Percentiles rank a stretch among this genome's conserved stretches.
phyloP scores from a whole-genome alignment of 2,797 vertebrate genomes.

The Sciurus carolinensis region DNA sequence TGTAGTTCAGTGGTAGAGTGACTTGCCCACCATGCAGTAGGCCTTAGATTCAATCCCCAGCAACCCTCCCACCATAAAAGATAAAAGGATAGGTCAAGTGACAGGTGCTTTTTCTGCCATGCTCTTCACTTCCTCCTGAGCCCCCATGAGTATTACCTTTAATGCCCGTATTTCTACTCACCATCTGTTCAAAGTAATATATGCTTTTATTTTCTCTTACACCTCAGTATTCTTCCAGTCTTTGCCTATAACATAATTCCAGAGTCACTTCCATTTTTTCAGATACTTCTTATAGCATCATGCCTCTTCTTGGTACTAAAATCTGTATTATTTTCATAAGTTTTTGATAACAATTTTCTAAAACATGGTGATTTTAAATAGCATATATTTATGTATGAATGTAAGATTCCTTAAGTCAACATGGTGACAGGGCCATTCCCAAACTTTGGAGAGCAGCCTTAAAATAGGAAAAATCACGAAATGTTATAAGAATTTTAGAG shows the following conservation, averaged over 20 bases:
- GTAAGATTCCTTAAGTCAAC: too few species aligned
- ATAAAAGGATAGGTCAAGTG: too few species aligned
- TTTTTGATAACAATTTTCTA: not conserved
- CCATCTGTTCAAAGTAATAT: not conserved
- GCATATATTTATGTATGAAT: not conserved
- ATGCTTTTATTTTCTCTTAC: not conserved
- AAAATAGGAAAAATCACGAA: slow-evolving; percentile 44
- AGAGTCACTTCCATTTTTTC: not conserved
- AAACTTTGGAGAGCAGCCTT: not conserved
- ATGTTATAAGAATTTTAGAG: not conserved
- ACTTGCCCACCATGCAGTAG: too few species aligned
- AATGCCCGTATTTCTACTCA: not conserved
- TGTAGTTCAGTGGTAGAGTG: too few species aligned
- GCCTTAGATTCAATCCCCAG: too few species aligned
- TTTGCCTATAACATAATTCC: not conserved
- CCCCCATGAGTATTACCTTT: not conserved
- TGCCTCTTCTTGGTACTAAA: not conserved
- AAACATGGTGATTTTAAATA: not conserved
- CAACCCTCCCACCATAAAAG: too few species aligned
- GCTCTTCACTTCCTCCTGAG: not conserved
- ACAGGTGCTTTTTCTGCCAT: not conserved
- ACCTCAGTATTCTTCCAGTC: not conserved
- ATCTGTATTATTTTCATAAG: not conserved
- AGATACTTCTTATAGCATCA: not conserved
- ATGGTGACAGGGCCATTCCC: not conserved